Evolutionary conservation across 23 tunicate genomes (phyloP), one percentile per base, ranked within the genome.

Genomic region (Oikopleura dioica): DNA sequence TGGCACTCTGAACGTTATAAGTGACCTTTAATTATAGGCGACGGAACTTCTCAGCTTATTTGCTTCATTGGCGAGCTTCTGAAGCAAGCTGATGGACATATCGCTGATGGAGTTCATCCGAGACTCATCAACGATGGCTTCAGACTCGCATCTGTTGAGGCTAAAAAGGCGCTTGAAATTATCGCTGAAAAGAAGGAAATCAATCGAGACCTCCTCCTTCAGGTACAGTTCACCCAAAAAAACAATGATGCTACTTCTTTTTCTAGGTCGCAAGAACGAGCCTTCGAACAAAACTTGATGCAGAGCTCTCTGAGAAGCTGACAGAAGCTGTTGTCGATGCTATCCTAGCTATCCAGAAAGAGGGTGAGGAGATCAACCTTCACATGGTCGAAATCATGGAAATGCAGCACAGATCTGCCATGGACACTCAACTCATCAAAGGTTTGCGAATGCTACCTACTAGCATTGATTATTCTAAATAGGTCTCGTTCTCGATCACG

Each of bases 341-440:
- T 0, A 83, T 91, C 36, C 50, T 91, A 0, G 91, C 97, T 36
- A 82, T 91, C 9, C 78, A 78, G 58, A 63, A 76, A 69, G 95
- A 82, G 9, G 84, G 82, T 38, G 87, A 85, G 68, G 86, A 88
- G 5, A 82, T 91, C 76, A 86, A 91, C 58, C 78, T 91, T n/a
- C 97, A 91, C 77, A 91, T 91, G 97, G 97, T 91, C 36, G 97
- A 91, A 59, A 91, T 91, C 4, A 91, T 91, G 97, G 97, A 91
- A 58, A 91, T 91, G 97, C 87, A 85, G 33, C 97, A 91, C 59
- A 82, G 82, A 69, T 78, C 82, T 92, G 55, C 55, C 9, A 9
- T 44, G 9, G 55, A 44, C 55, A 44, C 55, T 9, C 55, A 44
- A 44, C 80, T 87, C 36, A 83, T 87, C 35, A 59, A 82, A 24